Evolutionary conservation across 1,140 invertebrate species (phyloP), one percentile per base, ranked within the genome.

Genomic region (Drosophila melanogaster): DNA sequence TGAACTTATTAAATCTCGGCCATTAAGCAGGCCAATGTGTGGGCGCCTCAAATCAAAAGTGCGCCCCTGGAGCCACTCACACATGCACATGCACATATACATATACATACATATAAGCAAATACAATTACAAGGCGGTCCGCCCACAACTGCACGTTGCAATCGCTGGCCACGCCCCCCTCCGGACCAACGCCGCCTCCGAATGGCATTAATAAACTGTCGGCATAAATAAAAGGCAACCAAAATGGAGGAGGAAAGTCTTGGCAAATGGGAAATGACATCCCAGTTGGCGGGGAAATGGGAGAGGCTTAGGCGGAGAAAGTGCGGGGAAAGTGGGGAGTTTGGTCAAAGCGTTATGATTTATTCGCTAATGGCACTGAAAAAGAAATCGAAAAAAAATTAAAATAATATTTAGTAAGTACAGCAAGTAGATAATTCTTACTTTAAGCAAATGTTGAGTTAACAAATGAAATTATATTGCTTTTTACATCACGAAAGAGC

Each of bases 121-220:
- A 87, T 87, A 86, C 78, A 86, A 86, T 81, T 86, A 87, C 83
- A 87, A 78, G 74, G 46, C 54, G 55, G 33, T 49, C 24, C 24
- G 19, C 38, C 30, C 54, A 57, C 37, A 3, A 14, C 11, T 10
- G 33, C 47, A 24, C 19, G 7, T 4, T 15, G 47, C 58, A 22
- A n/a, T 38, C 51, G 24, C 8, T 54, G 46, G 37, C 51, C 77
- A 61, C 64, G 56, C 64, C 65, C 15, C 17, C 5, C 19, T n/a
- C n/a, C n/a, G n/a, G 7, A n/a, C 24, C 54, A 7, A 30, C 1
- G 33, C 51, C n/a, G 17, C 40, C 53, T 41, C 22, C 35, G 26
- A 22, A 61, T 79, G 81, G 81, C 81, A 86, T 87, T 87, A 83
- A 87, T 87, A 87, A 87, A 87, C 83, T 87, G 83, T 83, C 84